phyloP scores from a whole-genome alignment of 1,140 invertebrate genomes.

The Venturia canescens region DNA sequence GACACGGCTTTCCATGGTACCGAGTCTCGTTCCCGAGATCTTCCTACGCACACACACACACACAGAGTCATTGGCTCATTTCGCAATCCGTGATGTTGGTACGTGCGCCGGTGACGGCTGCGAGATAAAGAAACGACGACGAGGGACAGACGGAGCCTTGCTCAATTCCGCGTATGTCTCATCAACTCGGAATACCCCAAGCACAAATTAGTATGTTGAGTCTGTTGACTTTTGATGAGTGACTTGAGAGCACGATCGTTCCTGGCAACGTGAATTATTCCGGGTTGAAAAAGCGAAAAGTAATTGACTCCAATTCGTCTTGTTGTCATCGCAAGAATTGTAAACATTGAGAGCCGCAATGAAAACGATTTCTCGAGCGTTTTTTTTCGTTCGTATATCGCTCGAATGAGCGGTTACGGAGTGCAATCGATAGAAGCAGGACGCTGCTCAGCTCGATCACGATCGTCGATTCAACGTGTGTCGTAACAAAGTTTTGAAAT shows the following conservation, averaged over 20 bases:
- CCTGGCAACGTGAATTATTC: no score
- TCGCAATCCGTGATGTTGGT: background rate
- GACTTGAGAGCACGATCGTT: background rate
- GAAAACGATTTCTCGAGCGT: no score
- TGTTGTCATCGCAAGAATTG: no score
- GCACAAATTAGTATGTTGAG: background rate
- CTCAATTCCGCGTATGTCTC: slow-evolving; percentile 16
- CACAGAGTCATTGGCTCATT: background rate
- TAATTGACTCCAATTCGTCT: no score
- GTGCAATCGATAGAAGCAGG: no score
- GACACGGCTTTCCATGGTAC: slow-evolving; percentile 10
- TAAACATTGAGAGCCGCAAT: no score
- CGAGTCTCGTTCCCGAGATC: background rate
- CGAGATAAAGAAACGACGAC: background rate
- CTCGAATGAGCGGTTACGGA: no score
- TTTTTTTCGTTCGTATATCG: no score
- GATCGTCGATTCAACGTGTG: no score
- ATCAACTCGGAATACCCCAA: slow-evolving; percentile 25
- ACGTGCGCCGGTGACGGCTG: background rate
- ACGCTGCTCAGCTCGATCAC: no score
- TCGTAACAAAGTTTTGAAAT: no score
- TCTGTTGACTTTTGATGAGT: background rate
- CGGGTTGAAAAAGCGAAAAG: no score
- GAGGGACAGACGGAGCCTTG: background rate
- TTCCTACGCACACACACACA: background rate